Percentiles rank a stretch among this genome's conserved stretches.
phyloP scores from a whole-genome alignment of 2,113 vertebrate species.

The Tilapia sparmanii region DNA sequence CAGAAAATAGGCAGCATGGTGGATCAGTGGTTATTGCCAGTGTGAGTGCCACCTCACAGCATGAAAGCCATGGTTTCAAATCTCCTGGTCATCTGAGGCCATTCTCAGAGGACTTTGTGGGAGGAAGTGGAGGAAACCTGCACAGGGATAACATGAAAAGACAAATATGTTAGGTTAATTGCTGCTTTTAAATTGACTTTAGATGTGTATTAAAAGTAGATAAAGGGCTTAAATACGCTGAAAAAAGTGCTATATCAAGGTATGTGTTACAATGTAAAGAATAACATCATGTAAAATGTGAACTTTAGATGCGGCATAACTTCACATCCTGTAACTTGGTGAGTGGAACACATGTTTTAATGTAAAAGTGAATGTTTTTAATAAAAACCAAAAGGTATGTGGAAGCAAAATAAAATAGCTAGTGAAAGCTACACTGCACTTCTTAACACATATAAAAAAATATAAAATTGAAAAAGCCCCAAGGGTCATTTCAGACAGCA shows the following conservation, averaged over 20 bases:
- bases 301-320: background rate
- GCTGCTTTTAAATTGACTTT: background rate
- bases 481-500: background rate
- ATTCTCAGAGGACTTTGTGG: background rate
- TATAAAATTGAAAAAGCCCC: background rate
- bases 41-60: background rate
- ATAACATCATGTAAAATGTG: background rate
- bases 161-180: background rate
- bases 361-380: background rate
- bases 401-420: background rate
- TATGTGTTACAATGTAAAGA: background rate
- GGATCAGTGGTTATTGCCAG: background rate
- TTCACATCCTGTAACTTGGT: background rate
- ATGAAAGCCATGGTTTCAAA: background rate
- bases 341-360: background rate
- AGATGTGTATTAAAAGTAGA: background rate
- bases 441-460: background rate
- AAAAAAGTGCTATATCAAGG: background rate
- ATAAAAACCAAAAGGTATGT: background rate
- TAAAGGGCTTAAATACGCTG: background rate
- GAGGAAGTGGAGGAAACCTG: background rate
- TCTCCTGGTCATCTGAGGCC: background rate
- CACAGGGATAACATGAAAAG: background rate
- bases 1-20: background rate
- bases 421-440: background rate